phyloP scores from a whole-genome alignment of 1,140 invertebrate genomes.

The Drosophila ercepeae region DNA sequence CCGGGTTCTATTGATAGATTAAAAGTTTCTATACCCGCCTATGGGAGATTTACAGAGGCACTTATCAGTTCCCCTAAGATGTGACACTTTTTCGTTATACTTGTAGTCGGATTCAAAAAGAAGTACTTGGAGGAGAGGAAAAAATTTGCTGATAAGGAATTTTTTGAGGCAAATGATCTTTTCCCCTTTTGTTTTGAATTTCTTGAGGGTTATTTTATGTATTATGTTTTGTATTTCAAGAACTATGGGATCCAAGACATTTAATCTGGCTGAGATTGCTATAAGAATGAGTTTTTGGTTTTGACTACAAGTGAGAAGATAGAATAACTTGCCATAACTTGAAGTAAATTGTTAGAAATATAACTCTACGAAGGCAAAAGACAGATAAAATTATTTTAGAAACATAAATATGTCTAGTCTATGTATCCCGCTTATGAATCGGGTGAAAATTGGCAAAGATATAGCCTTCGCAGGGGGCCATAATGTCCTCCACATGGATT shows the following conservation, averaged over 20 bases:
- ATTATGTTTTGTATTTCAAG: slow-evolving; percentile 27
- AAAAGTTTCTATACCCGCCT: slow-evolving; percentile 49
- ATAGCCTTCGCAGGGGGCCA: too few relatives aligned
- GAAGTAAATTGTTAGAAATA: neutral
- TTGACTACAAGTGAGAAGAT: too few relatives aligned
- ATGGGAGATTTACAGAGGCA: slow-evolving; percentile 13
- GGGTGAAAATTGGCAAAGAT: too few relatives aligned
- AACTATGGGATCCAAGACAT: slow-evolving; percentile 58
- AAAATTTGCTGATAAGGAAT: slow-evolving; percentile 66
- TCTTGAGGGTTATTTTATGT: slow-evolving; percentile 3
- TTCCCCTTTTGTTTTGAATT: slow-evolving; percentile 27
- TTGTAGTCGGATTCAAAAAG: slow-evolving; percentile 4
- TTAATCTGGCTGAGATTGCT: slow-evolving; percentile 25
- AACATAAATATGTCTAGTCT: too few relatives aligned
- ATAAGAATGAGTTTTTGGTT: slow-evolving; percentile 2
- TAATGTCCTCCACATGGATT: too few relatives aligned
- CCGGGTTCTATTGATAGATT: slow-evolving; percentile 58
- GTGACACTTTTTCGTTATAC: slow-evolving; percentile 53
- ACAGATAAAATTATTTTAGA: too few relatives aligned
- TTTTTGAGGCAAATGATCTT: slow-evolving; percentile 28
- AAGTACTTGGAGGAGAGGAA: slow-evolving; percentile 10
- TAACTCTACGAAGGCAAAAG: too few relatives aligned
- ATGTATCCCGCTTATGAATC: too few relatives aligned
- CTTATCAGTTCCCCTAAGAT: slow-evolving; percentile 48
- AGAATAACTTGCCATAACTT: neutral